These are phyloP conservation scores for Allygus modestus DNA, from an alignment of 2,888 invertebrate species.

Conservation along the genomic window DNA sequence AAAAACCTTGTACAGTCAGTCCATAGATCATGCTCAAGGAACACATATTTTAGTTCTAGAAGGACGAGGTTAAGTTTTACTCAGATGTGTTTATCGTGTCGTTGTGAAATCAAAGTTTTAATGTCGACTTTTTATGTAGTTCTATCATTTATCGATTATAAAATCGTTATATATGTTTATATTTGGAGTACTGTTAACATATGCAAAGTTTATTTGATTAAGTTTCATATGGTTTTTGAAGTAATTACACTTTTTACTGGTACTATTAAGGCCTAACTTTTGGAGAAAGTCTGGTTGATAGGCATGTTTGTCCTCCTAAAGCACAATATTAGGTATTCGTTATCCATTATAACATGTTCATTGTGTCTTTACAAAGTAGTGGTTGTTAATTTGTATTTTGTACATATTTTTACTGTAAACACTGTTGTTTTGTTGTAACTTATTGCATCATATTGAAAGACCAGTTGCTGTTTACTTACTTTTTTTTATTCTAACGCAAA, in stretches of 20 bases:
- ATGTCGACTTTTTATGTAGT: slow-evolving; percentile 16
- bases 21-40: slow-evolving; percentile 54
- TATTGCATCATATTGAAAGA: no score
- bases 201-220: not conserved
- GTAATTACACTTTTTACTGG: not conserved
- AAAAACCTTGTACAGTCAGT: slow-evolving; percentile 48
- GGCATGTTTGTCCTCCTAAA: not conserved
- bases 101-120: slow-evolving; percentile 49
- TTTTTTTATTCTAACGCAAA: no score
- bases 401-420: not conserved
- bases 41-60: slow-evolving; percentile 54
- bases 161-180: not conserved
- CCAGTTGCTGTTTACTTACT: no score
- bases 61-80: slow-evolving; percentile 42
- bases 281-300: not conserved
- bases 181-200: not conserved
- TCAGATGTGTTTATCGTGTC: slow-evolving; percentile 45
- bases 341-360: not conserved
- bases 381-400: not conserved
- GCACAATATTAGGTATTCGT: slow-evolving; percentile 16
- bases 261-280: slow-evolving; percentile 5
- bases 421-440: no score
- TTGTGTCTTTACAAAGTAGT: not conserved
- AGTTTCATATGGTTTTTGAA: not conserved
- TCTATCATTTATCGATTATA: slow-evolving; percentile 1